Conservation (phyloP, 2,113 vertebrate species). For the Pseudolaguvia tuberculata region DNA sequence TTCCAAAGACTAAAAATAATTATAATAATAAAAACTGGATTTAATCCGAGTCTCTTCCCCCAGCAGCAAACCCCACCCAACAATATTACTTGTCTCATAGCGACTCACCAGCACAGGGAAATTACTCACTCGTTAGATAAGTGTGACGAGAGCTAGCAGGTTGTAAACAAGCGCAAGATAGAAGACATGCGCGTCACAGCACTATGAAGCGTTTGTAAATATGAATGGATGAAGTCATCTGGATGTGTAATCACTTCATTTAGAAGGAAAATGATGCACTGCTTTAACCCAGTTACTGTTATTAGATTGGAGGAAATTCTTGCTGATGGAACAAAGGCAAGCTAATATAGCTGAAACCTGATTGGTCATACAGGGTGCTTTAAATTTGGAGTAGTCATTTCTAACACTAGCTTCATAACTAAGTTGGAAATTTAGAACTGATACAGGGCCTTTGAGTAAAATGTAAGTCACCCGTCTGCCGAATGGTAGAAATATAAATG, state of each 20-base stretch:
- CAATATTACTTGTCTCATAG: not conserved
- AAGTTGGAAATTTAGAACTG: no score
- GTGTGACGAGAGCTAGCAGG: not conserved
- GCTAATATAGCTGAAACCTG: not conserved
- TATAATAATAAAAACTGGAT: no score
- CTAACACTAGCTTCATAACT: no score
- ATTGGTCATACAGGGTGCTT: not conserved
- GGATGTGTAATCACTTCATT: not conserved
- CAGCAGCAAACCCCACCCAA: no score
- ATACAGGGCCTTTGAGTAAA: no score
- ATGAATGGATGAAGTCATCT: not conserved
- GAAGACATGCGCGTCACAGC: no score
- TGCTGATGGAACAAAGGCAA: no score
- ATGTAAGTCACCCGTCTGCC: no score
- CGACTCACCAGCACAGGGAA: not conserved
- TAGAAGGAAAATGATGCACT: not conserved
- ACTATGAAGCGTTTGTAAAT: not conserved
- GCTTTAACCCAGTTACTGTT: not conserved
- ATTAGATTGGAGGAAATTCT: not conserved
- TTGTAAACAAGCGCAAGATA: not conserved
- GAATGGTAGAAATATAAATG: no score
- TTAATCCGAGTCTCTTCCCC: no score
- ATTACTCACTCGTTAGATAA: not conserved
- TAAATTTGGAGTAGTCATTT: no score
- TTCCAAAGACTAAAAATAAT: no score